These are phyloP conservation scores for Cirrhinus molitorella DNA, from an alignment of 2,797 vertebrate genomes.

Conservation along the genomic window DNA sequence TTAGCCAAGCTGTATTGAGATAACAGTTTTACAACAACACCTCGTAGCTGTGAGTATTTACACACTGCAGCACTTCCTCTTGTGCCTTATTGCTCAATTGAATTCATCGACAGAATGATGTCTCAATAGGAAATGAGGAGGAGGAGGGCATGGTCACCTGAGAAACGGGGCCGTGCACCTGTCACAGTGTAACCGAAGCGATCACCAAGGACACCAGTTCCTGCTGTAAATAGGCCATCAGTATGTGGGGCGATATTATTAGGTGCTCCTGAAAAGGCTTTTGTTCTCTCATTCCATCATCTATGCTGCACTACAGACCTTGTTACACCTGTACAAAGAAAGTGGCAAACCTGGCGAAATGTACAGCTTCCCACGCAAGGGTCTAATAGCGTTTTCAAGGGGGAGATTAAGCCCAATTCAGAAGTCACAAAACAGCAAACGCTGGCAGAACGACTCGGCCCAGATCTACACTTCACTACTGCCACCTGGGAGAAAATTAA, in stretches of 20 bases:
- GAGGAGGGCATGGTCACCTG: neutral
- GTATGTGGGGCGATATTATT: slow-evolving; percentile 60
- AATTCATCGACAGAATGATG: slow-evolving; percentile 43
- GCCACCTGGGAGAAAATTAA: neutral
- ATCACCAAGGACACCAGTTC: slow-evolving; percentile 52
- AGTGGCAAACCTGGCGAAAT: neutral
- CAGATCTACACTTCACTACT: neutral
- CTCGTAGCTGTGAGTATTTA: neutral
- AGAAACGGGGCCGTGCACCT: slow-evolving; percentile 41
- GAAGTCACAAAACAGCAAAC: neutral
- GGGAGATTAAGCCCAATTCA: neutral
- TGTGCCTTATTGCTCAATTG: neutral
- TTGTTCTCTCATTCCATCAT: slow-evolving; percentile 41
- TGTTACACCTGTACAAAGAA: slow-evolving; percentile 4
- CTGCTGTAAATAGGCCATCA: slow-evolving; percentile 54
- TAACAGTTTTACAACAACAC: neutral
- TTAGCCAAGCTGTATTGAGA: neutral
- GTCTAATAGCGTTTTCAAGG: neutral
- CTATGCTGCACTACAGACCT: slow-evolving; percentile 21
- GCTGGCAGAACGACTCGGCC: neutral
- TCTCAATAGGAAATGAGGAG: slow-evolving; percentile 32
- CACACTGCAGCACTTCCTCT: neutral
- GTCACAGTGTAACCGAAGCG: slow-evolving; percentile 28
- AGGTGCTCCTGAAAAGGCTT: slow-evolving; percentile 44
- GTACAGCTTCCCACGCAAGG: neutral